Evolutionary conservation across 1,140 invertebrate genomes (phyloP).

Genomic region (Aphaenogaster floridana): DNA sequence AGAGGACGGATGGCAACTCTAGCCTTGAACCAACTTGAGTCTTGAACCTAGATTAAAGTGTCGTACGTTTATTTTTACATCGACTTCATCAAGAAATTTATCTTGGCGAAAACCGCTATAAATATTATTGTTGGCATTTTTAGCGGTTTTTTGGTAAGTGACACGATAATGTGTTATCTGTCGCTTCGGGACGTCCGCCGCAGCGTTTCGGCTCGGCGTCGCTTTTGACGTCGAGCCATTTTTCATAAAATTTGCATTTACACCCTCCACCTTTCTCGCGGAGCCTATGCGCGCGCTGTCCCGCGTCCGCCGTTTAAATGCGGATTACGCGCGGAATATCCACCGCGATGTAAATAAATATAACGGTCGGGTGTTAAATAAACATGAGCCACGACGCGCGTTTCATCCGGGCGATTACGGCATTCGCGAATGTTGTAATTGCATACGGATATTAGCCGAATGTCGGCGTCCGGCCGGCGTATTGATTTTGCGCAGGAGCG

Average conservation of each 20-base stretch:
- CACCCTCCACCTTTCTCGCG: not conserved
- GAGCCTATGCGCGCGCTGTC: not conserved
- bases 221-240: constrained; percentile 31
- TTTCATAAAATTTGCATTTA: constrained; percentile 62
- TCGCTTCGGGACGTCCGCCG: not conserved
- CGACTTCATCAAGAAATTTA: not conserved
- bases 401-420: constrained; percentile 29
- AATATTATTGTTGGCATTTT: not conserved
- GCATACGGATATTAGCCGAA: constrained; percentile 28
- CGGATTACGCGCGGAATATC: constrained; percentile 13
- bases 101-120: not conserved
- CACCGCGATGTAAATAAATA: constrained; percentile 41
- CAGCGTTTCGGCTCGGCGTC: not conserved
- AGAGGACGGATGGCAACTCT: too few species aligned
- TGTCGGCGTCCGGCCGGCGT: not conserved
- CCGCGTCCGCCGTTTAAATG: constrained; percentile 6
- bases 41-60: not conserved
- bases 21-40: too few species aligned
- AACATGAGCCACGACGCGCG: constrained; percentile 5
- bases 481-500: constrained; percentile 56
- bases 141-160: not conserved
- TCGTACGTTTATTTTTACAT: too few species aligned
- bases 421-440: constrained; percentile 48
- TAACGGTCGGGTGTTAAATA: constrained; percentile 19
- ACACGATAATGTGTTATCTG: constrained; percentile 31